These are phyloP conservation scores for Campopleginae sp. DNA, from an alignment of 2,888 invertebrate species.

Conservation along the genomic window DNA sequence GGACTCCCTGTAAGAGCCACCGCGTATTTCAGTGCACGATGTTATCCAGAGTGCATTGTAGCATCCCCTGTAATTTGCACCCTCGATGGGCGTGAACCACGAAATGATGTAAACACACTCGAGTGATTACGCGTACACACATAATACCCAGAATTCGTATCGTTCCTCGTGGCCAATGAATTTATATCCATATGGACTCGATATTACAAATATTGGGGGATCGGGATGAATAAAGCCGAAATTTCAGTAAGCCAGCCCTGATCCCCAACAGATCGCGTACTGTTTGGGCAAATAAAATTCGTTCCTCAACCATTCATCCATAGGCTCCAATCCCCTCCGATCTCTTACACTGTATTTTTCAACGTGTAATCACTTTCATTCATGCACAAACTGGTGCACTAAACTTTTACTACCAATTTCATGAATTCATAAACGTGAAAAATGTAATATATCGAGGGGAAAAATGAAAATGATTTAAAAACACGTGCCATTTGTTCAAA, in stretches of 20 bases:
- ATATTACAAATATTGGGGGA: conserved; percentile 33
- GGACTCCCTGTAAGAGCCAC: neutral
- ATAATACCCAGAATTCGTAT: conserved; percentile 24
- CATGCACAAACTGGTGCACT: neutral
- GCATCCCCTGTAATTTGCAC: conserved; percentile 62
- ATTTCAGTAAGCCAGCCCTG: conserved; percentile 12
- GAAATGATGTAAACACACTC: conserved; percentile 66
- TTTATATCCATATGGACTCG: conserved; percentile 38
- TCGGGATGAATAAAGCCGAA: conserved; percentile 8
- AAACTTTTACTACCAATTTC: neutral
- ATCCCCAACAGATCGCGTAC: neutral
- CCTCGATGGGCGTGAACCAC: conserved; percentile 65
- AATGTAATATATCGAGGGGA: neutral
- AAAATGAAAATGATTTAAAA: neutral
- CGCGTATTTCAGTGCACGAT: conserved; percentile 7
- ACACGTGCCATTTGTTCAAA: neutral
- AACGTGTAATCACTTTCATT: neutral
- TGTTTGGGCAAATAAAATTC: neutral
- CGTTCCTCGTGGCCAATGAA: conserved; percentile 31
- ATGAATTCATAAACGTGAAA: neutral
- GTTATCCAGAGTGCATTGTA: conserved; percentile 11
- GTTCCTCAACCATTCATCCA: neutral
- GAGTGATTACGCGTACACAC: conserved; percentile 39
- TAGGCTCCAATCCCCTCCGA: neutral
- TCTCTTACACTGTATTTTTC: neutral